Evolutionary conservation across 2,888 invertebrate genomes (phyloP).

Genomic region (Leptopilina syphax): DNA sequence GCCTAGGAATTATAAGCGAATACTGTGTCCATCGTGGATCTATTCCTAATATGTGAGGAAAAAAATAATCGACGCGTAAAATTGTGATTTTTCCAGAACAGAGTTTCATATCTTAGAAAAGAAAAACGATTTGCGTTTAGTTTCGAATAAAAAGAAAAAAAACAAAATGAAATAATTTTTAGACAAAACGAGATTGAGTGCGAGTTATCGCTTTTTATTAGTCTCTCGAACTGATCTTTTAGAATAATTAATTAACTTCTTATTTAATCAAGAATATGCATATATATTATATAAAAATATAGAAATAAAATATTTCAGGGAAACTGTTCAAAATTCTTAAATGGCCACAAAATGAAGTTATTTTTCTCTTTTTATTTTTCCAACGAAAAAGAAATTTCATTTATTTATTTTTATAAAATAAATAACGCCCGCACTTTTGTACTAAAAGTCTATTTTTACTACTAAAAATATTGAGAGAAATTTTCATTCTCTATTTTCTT

Average conservation of each 20-base stretch:
- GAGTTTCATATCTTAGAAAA: slow-evolving; percentile 57
- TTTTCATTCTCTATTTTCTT: no score
- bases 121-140: slow-evolving; percentile 30
- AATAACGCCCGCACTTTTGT: no score
- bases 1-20: slow-evolving; percentile 28
- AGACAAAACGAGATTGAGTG: slow-evolving; percentile 9
- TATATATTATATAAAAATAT: background rate
- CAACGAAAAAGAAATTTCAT: no score
- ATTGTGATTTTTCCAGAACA: slow-evolving; percentile 46
- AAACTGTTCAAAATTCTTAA: background rate
- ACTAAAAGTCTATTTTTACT: no score
- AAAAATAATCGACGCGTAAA: background rate
- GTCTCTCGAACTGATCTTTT: slow-evolving; percentile 8
- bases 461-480: no score
- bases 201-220: slow-evolving; percentile 7
- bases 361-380: background rate
- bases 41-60: slow-evolving; percentile 12
- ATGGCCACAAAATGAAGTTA: slow-evolving; percentile 8
- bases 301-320: background rate
- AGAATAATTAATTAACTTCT: slow-evolving; percentile 25
- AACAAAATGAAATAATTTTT: background rate
- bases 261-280: background rate
- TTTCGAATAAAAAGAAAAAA: background rate
- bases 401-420: no score
- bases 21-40: slow-evolving; percentile 1